A percentile compares a stretch with the other conserved stretches of the same genome.
Conservation (phyloP, 2,797 vertebrate genomes). For the Hipposideros larvatus region DNA sequence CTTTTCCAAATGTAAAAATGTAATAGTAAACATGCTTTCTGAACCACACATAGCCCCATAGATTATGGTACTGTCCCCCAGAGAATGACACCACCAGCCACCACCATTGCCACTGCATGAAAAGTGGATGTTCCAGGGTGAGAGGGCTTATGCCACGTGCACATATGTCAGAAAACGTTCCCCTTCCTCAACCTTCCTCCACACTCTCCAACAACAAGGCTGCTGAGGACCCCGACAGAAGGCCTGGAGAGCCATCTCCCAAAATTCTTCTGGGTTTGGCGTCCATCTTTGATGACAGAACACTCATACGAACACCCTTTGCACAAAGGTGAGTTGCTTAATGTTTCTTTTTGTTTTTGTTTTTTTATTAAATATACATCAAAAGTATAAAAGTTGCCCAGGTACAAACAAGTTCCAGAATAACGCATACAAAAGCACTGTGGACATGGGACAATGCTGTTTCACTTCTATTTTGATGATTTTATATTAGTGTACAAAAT, state of each 20-base stretch:
- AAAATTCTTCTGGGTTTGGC: neutral
- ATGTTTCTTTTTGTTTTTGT: neutral
- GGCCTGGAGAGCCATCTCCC: neutral
- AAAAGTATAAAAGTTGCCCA: conserved; percentile 46
- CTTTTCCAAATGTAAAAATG: neutral
- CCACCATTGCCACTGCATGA: neutral
- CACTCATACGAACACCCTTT: neutral
- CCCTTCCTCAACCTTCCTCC: neutral
- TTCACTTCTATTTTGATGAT: neutral
- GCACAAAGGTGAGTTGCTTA: conserved; percentile 21
- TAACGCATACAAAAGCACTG: neutral
- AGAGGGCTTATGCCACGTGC: rapidly evolving
- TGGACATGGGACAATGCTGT: neutral
- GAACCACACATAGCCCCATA: neutral
- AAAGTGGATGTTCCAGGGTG: neutral
- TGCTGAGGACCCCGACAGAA: neutral
- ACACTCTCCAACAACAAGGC: neutral
- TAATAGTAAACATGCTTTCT: neutral
- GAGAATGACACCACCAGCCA: neutral
- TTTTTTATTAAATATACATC: conserved; percentile 56
- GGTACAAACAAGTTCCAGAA: conserved; percentile 47
- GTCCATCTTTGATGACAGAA: neutral
- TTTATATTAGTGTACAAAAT: conserved; percentile 49
- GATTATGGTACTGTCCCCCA: neutral
- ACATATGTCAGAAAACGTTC: neutral